Conservation (phyloP, 2,888 invertebrate species). For the Lasius platythorax region DNA sequence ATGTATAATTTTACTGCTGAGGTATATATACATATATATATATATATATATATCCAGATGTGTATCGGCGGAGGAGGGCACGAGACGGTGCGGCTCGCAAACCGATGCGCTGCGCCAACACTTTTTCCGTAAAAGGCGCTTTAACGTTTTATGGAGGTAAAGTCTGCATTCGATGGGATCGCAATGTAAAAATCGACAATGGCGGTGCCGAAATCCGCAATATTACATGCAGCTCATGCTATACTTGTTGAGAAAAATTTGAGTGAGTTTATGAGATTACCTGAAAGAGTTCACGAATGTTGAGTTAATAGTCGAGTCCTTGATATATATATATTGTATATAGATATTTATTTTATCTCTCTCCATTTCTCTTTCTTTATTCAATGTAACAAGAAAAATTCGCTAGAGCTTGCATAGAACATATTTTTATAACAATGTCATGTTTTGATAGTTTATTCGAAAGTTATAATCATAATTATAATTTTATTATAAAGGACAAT, state of each 20-base stretch:
- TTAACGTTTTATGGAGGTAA: slow-evolving; percentile 51
- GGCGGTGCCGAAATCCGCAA: not conserved
- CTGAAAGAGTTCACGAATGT: not conserved
- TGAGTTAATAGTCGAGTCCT: not conserved
- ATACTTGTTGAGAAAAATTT: not conserved
- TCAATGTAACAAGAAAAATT: not conserved
- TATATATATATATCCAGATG: not conserved
- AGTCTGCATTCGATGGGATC: slow-evolving; percentile 34
- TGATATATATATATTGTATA: not conserved
- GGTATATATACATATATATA: too few species aligned
- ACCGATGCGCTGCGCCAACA: slow-evolving; percentile 46
- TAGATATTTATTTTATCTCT: not conserved
- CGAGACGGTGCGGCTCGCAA: slow-evolving; percentile 34
- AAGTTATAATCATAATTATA: not conserved
- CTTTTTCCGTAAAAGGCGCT: slow-evolving; percentile 55
- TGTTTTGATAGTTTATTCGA: not conserved
- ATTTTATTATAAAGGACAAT: too few species aligned
- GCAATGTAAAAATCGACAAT: slow-evolving; percentile 1
- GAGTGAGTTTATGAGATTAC: not conserved
- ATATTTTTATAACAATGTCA: not conserved
- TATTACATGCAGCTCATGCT: not conserved
- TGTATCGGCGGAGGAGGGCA: slow-evolving; percentile 19
- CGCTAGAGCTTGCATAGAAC: not conserved
- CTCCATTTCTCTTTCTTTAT: not conserved
- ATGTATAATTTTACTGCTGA: not conserved